Evolutionary conservation across 2,888 invertebrate genomes (phyloP).

Genomic region (Phalera bucephala): DNA sequence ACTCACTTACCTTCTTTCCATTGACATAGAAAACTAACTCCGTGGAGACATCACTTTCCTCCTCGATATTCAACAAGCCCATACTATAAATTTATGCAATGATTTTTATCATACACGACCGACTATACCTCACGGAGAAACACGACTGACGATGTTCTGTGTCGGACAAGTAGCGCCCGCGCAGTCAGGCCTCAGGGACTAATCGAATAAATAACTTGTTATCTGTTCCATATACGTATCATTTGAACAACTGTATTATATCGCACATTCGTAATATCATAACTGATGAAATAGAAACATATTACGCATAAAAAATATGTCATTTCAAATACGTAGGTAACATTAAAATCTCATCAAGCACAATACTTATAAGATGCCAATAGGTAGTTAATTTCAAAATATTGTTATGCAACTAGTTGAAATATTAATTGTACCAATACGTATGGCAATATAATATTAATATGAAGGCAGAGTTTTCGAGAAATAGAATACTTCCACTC

Average conservation of each 20-base stretch:
- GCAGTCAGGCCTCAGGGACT: constrained; percentile 13
- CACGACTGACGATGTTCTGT: constrained; percentile 27
- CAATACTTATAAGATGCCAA: no score
- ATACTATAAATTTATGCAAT: constrained; percentile 34
- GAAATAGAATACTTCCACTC: no score
- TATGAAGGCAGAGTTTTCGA: no score
- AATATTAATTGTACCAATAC: no score
- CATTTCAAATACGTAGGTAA: background rate
- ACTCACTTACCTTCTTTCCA: constrained; percentile 68
- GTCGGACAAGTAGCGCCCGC: constrained; percentile 13
- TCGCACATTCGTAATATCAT: constrained; percentile 6
- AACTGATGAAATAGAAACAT: constrained; percentile 1
- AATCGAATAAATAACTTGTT: constrained; percentile 29
- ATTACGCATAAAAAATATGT: background rate
- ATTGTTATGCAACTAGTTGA: constrained; percentile 1
- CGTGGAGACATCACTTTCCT: constrained; percentile 50
- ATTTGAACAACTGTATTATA: constrained; percentile 6
- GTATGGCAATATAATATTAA: no score
- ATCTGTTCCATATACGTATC: constrained; percentile 20
- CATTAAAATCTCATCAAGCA: constrained; percentile 12
- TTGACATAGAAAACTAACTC: constrained; percentile 76
- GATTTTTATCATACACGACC: constrained; percentile 27
- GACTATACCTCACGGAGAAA: constrained; percentile 15
- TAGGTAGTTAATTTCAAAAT: no score
- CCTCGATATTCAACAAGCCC: constrained; percentile 64